A percentile compares a stretch with the other conserved stretches of the same genome.
Conservation (phyloP, 2,113 vertebrate genomes). For the Catharus minimus region DNA sequence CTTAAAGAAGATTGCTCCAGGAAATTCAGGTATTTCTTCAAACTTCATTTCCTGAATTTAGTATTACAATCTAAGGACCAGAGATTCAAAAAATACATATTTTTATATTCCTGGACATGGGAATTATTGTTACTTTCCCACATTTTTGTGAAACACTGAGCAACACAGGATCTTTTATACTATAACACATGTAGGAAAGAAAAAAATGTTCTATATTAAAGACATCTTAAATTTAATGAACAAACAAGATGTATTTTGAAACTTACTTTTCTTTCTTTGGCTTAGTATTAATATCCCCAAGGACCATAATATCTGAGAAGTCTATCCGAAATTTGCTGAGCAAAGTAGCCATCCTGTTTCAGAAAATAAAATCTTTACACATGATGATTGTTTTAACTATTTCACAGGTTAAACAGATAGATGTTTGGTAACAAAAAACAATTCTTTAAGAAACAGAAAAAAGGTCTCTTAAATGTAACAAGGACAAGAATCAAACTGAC, state of each 20-base stretch:
- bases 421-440: neutral
- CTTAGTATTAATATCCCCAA: constrained; percentile 97
- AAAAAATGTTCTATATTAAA: neutral
- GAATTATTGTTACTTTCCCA: neutral
- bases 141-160: neutral
- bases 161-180: neutral
- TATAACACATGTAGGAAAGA: neutral
- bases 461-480: neutral
- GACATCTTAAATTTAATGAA: neutral
- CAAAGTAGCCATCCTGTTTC: constrained; percentile 92
- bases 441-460: neutral
- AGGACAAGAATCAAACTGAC: neutral
- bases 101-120: neutral
- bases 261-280: constrained; percentile 97
- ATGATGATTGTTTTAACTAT: neutral
- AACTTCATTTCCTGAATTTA: neutral
- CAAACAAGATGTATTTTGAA: neutral
- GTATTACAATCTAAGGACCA: neutral
- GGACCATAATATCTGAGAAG: constrained; percentile 95
- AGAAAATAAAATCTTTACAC: neutral
- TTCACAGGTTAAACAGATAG: neutral
- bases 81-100: neutral
- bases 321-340: constrained; percentile 99
- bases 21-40: accelerated
- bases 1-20: neutral